phyloP scores from a whole-genome alignment of 2,113 vertebrate genomes.

The Promerops cafer region DNA sequence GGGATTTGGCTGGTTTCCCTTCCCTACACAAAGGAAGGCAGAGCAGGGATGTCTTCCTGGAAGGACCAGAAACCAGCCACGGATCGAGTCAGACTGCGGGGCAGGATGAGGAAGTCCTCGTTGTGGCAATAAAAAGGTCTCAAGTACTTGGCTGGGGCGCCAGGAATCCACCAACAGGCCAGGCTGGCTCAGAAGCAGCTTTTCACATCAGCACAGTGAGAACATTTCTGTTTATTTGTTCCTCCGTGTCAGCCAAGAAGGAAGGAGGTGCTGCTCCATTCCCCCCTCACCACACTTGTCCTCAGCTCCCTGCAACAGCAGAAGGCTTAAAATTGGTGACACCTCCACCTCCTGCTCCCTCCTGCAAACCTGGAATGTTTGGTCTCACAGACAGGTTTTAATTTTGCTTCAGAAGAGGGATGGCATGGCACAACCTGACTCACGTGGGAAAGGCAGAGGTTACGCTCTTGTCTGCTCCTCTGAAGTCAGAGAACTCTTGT shows the following conservation, averaged over 20 bases:
- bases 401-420: neutral
- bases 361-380: neutral
- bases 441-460: neutral
- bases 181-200: neutral
- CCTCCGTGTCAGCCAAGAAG: neutral
- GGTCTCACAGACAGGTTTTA: neutral
- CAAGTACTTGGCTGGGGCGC: neutral
- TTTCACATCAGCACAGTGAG: neutral
- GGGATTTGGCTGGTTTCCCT: neutral
- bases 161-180: neutral
- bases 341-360: neutral
- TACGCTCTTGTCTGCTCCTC: neutral
- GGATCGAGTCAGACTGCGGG: neutral
- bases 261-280: neutral
- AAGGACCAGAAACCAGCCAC: neutral
- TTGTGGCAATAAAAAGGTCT: slow-evolving; percentile 9
- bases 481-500: neutral
- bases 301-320: neutral
- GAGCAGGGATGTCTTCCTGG: slow-evolving; percentile 8
- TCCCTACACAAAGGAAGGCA: neutral
- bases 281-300: neutral
- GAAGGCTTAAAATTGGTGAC: neutral
- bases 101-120: slow-evolving; percentile 46
- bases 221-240: slow-evolving; percentile 16
- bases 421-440: neutral